Base-by-base conservation (phyloP, 92 coral and sea anemone species). In the Muricea muricata region DNA sequence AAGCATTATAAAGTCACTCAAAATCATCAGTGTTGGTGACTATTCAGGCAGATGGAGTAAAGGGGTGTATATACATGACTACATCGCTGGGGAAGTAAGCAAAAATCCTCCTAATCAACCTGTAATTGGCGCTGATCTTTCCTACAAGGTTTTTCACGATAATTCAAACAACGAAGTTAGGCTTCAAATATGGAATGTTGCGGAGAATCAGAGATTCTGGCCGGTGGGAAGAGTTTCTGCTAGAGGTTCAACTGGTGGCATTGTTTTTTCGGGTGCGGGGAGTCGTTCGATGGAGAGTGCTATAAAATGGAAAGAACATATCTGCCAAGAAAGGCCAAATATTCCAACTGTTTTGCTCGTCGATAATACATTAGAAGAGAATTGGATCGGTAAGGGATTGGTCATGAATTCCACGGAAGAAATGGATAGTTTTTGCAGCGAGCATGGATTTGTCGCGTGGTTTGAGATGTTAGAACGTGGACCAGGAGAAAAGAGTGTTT, bases 261-360 rank as follows among this genome's bases (percentile, higher is more conserved):
- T 92, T 32, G 86, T 92, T n/a, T 92, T 92, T 78, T 92, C 93
- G 95, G 93, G 95, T 1, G 79, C 95, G 5, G 88, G 66, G 66
- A 75, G 86, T 24, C 85, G 79, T 34, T 79, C 93, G 28, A 66
- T 92, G 18, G 82, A 92, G n/a, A 90, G 82, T 35, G 93, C 95
- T 18, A 7, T 79, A 11, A 75, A 76, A 25, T 89, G 91, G 89
- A 92, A 80, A 84, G 82, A 65, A 32, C 77, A 77, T 14, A 83
- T 88, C 28, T 33, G 61, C 52, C 83, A 84, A 26, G 65, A 42
- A 41, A 23, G 4, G 34, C 35, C 69, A 12, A 26, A 60, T 41
- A 30, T 90, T 20, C 93, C 93, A 31, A 71, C 89, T 57, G 93
- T 92, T 37, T 87, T 92, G 39, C 39, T 92, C 61, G 86, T 90